Percentiles rank a stretch among this genome's conserved stretches.
phyloP scores from a whole-genome alignment of 2,797 vertebrate genomes.

The Hypotaenidia okinawae region DNA sequence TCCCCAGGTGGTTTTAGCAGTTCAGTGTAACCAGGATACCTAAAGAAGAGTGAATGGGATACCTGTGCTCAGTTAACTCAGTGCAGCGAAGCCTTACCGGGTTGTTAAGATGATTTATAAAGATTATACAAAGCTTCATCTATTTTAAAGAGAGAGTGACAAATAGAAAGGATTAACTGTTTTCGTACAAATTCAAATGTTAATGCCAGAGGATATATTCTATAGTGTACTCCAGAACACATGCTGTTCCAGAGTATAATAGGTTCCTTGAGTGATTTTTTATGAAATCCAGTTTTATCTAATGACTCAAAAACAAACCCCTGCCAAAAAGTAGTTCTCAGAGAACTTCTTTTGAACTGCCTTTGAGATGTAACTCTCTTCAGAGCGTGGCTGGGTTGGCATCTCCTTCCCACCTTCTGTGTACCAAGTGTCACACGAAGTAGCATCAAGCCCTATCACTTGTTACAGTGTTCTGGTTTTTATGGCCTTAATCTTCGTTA shows the following conservation, averaged over 20 bases:
- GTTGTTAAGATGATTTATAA: not conserved
- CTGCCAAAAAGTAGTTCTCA: not conserved
- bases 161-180: not conserved
- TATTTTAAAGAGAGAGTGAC: constrained; percentile 28
- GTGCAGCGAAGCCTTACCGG: constrained; percentile 15
- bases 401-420: not conserved
- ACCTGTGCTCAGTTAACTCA: constrained; percentile 2
- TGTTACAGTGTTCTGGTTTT: constrained; percentile 45
- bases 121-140: not conserved
- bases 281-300: not conserved
- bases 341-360: not conserved
- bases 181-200: not conserved
- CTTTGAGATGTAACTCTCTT: not conserved
- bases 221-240: not conserved
- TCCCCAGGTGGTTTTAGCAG: constrained; percentile 10
- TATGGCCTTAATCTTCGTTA: constrained; percentile 45
- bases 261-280: not conserved
- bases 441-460: constrained; percentile 64
- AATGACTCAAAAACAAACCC: not conserved
- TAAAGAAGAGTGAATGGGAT: not conserved
- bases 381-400: not conserved
- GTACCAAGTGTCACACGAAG: constrained; percentile 8
- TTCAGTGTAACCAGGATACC: not conserved
- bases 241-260: not conserved
- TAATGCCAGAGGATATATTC: constrained; percentile 13